Base-by-base conservation (phyloP, 2,113 vertebrate genomes). In the Sebastes schlegelii region DNA sequence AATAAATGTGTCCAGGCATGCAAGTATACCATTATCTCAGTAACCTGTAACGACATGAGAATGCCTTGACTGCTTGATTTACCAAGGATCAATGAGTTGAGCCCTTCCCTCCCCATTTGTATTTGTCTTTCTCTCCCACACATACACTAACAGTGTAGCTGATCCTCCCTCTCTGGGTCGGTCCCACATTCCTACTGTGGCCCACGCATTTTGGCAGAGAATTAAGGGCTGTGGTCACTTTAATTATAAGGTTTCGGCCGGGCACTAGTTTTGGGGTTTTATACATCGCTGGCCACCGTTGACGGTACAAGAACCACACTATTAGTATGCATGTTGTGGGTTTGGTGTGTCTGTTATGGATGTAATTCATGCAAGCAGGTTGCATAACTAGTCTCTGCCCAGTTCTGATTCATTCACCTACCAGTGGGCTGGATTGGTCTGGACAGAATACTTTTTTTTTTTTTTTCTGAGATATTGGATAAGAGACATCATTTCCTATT, bases 141-240 rank as follows among this genome's bases (percentile, higher is more conserved):
- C 65, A 71, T 21, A 48, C 65, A 54, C 46, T 63, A 54, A 80
- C 70, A 72, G 51, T 74, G 40, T 26, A 71, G 80, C 71, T 26
- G 11, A 49, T 54, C 79, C 66, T 64, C 58, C 78, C 42, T 80
- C 85, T 83, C 12, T 74, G 73, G 48, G 73, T 80, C 69, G 26
- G 49, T 79, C 84, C 72, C 72, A 80, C 93, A 92, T 93, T 91
- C 92, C 81, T 16, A 55, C 78, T 72, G 54, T 80, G 40, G 78
- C 89, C 89, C 78, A 87, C 67, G 64, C 70, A 52, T 84, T 90
- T 88, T 74, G 75, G 74, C 66, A 74, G 82, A 11, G 57, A 61
- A 21, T 57, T 64, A 65, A 79, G 75, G 61, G 42, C 81, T 84
- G 90, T 76, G 72, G 82, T 61, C 66, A 60, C 72, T 76, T 11